Base-by-base conservation (phyloP, 2,888 invertebrate genomes). In the Cantharis lateralis region DNA sequence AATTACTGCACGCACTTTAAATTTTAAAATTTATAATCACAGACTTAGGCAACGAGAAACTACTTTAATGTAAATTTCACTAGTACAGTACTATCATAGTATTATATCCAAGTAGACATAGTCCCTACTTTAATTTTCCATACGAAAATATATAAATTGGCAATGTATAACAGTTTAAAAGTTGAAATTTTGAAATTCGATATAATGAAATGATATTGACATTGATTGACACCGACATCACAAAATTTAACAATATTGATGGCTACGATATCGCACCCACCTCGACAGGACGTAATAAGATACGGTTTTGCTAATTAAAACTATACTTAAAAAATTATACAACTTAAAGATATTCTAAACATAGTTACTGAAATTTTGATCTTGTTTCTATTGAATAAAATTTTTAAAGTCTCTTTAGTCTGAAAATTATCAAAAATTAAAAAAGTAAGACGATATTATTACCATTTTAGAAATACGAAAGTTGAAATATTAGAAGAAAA, bases 401-500 rank as follows among this genome's bases (percentile, higher is more conserved):
- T 13, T 32, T 32, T 32, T 32, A n/a, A 32, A 48, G n/a, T 7
- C 48, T n/a, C 48, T 48, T 48, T n/a, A n/a, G 48, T n/a, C n/a
- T n/a, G n/a, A 48, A 48, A 7, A 48, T 48, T 48, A n/a, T 48
- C 48, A 48, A 48, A 48, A 48, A 48, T 7, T 48, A n/a, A 48
- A 48, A 48, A 48, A 48, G 48, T 48, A 48, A 48, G 48, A 48
- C 48, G 7, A n/a, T 48, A n/a, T 48, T 48, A 48, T 48, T 48
- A n/a, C n/a, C n/a, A 48, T 48, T 48, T 48, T 48, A 48, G 48
- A 48, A n/a, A 48, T 48, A n/a, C 48, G n/a, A 48, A 48, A 48
- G 48, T 48, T 48, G 48, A 20, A 66, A 11, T 20, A 66, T 16
- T 66, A 20, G 16, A 20, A 18, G 24, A 66, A 68, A 16, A 85